Base-by-base conservation (phyloP, 2,797 vertebrate genomes). In the Strix occidentalis region DNA sequence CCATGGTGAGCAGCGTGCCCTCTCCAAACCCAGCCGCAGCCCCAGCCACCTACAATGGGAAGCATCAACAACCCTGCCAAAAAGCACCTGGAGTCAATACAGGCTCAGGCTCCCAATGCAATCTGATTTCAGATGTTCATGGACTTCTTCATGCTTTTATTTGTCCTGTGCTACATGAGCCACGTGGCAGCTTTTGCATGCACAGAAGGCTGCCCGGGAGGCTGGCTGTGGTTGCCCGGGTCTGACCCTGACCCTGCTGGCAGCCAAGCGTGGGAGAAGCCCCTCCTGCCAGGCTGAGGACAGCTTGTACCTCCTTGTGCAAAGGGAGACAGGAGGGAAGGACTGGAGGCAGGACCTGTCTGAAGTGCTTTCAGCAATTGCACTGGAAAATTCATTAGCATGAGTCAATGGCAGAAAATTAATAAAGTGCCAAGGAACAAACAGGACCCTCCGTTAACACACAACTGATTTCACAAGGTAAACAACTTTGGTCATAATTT, bases 11-110 rank as follows among this genome's bases (percentile, higher is more conserved):
- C 16, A 16, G 17, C 4, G 2, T 33, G 57, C 8, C 58, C 35
- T 33, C 63, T 25, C 74, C 1, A 8, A 87, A 61, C 46, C 21
- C 48, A 48, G 58, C 41, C 31, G 24, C 25, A 33, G 25, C 35
- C 43, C 21, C 57, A 46, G 70, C 35, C 54, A 56, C 33, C 46
- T 75, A 23, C 0, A 0, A 8, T 8, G n/a, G 65, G 50, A 78
- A 68, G 29, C 1, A 1, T 15, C 80, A 25, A 9, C 37, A 24
- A 1, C n/a, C 20, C 66, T 43, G 37, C 53, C n/a, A 57, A 68
- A 84, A 48, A 48, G 6, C 0, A 3, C 31, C n/a, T 0, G 0
- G 19, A 17, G 16, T 35, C 85, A 56, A 6, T 7, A 14, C 0
- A 0, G 56, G 7, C 41, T 81, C 10, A 2, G 69, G 31, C 16